Evolutionary conservation across 1,140 invertebrate species (phyloP), one percentile per base, ranked within the genome.

Genomic region (Atta cephalotes): DNA sequence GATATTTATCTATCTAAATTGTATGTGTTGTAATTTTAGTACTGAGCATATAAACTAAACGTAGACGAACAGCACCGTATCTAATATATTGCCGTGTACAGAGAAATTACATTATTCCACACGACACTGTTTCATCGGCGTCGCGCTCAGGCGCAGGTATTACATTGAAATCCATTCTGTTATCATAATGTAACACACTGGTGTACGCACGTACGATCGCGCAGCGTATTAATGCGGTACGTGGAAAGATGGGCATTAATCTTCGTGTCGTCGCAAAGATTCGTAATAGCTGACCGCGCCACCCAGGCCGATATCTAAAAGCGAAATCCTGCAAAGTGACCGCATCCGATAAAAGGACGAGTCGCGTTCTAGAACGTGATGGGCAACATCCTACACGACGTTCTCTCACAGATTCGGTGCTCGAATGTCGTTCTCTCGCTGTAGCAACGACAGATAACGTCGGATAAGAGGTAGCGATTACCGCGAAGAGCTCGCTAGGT

Each of bases 221-320:
- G 18, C 58, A 63, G 71, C 9, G 76, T 91, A 90, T 91, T 91
- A 91, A 91, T 86, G 89, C 84, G 85, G 12, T 10, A 21, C 70
- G 81, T 49, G 63, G 65, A 51, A 78, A 84, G 78, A 45, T 66
- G 84, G 31, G 71, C 86, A 90, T 91, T 91, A 91, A 91, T 91
- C 89, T 90, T 88, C 18, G 58, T 56, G 68, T 72, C 66, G 79
- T 45, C 74, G 68, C 39, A 39, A 28, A 65, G 70, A 90, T 88
- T 70, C 82, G 90, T 86, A 90, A 86, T 88, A 90, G 60, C 63
- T 35, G 18, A 51, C 78, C 77, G 76, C 79, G 76, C 79, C 78
- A 84, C 72, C 89, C 86, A 74, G 25, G 81, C 80, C 58, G 81
- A 62, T 86, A 90, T 90, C 89, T 78, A 79, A 90, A 87, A 90